A percentile compares a stretch with the other conserved stretches of the same genome.
phyloP scores from a whole-genome alignment of 2,113 vertebrate species.

The Oxyura jamaicensis region DNA sequence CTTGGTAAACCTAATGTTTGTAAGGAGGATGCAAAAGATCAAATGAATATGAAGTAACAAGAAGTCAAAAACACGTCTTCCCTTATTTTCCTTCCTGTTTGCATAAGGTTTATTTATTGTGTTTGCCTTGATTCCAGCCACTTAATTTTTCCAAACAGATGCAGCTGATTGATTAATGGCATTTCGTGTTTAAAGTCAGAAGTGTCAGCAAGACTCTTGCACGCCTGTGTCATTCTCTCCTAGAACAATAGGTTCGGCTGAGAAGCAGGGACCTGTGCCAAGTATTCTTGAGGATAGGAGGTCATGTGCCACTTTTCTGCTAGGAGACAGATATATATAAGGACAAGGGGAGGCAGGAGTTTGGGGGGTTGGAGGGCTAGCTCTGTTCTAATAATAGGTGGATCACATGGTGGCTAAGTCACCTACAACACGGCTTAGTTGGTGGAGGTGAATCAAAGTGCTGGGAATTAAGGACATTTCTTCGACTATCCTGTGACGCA shows the following conservation, averaged over 20 bases:
- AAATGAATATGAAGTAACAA: constrained; percentile 66
- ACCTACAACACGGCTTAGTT: constrained; percentile 82
- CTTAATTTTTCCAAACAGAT: constrained; percentile 86
- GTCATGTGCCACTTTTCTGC: constrained; percentile 82
- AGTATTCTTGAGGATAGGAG: constrained; percentile 84
- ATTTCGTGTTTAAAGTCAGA: constrained; percentile 82
- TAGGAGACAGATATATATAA: constrained; percentile 79
- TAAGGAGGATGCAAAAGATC: constrained; percentile 17
- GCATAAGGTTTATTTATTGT: constrained; percentile 81
- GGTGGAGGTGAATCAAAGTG: constrained; percentile 81
- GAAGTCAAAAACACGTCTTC: constrained; percentile 69
- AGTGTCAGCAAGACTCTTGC: constrained; percentile 84
- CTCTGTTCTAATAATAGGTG: constrained; percentile 82
- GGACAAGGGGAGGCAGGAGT: constrained; percentile 72
- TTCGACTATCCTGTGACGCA: constrained; percentile 71
- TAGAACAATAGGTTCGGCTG: constrained; percentile 80
- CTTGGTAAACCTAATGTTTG: constrained; percentile 5
- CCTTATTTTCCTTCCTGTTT: constrained; percentile 68
- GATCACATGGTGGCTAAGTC: constrained; percentile 80
- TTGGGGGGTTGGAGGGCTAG: constrained; percentile 71
- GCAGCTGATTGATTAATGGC: constrained; percentile 84
- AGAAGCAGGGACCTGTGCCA: constrained; percentile 81
- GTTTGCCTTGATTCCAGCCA: constrained; percentile 80
- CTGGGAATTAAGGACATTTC: constrained; percentile 79
- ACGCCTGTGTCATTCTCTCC: constrained; percentile 78